phyloP scores from a whole-genome alignment of 1,140 invertebrate genomes.

The Drosophila kohkoa region DNA sequence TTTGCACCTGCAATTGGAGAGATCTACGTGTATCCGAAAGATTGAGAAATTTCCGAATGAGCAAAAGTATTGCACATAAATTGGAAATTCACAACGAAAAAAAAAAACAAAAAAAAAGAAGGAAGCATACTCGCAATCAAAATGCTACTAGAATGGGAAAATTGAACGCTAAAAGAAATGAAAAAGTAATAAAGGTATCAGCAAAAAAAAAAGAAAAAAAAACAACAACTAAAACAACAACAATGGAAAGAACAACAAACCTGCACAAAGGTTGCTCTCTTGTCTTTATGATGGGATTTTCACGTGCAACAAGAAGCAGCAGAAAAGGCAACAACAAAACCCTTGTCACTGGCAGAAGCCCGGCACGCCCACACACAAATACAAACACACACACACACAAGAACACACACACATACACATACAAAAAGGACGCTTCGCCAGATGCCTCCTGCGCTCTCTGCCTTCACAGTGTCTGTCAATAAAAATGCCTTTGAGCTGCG shows the following conservation, averaged over 20 bases:
- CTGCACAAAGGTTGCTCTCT: constrained; percentile 44
- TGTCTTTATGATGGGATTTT: constrained; percentile 73
- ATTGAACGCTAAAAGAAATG: constrained; percentile 44
- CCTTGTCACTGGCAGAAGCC: constrained; percentile 66
- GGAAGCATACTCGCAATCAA: constrained; percentile 7
- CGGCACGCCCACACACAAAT: constrained; percentile 21
- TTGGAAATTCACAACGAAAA: not conserved
- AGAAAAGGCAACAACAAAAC: constrained; percentile 41
- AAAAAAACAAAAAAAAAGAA: not conserved
- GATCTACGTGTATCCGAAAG: constrained; percentile 4
- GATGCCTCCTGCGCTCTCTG: not conserved
- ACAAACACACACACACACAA: constrained; percentile 1
- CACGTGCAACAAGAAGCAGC: constrained; percentile 57
- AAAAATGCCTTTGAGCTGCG: constrained; percentile 64
- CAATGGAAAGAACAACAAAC: constrained; percentile 29
- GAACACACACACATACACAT: constrained; percentile 13
- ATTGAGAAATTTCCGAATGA: not conserved
- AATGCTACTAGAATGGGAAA: constrained; percentile 10
- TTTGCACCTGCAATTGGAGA: constrained; percentile 24
- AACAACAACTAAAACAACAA: constrained; percentile 21
- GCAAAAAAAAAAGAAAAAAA: not conserved
- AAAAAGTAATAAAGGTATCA: constrained; percentile 45
- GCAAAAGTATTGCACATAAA: constrained; percentile 24
- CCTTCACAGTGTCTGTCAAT: constrained; percentile 59
- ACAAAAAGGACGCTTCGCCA: constrained; percentile 34